phyloP scores from a whole-genome alignment of 92 coral and sea anemone species.

The Parazoanthus swiftii region DNA sequence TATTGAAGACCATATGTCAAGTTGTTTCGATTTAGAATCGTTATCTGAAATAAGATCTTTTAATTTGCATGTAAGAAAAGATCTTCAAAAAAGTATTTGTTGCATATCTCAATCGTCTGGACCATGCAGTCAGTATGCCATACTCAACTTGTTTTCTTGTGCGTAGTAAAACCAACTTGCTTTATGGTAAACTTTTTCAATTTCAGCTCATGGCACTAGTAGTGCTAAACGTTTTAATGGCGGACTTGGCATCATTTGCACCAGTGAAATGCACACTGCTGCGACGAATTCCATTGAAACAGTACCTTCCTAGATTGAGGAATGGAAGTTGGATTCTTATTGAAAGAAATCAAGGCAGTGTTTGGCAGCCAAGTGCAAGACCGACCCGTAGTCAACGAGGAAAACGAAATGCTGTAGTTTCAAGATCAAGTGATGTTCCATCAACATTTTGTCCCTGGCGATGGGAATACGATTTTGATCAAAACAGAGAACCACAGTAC shows the following conservation, averaged over 20 bases:
- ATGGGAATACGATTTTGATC: slow-evolving; percentile 41
- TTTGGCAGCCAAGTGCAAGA: not conserved
- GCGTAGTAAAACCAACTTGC: too few species aligned
- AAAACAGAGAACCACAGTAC: slow-evolving; percentile 34
- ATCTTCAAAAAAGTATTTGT: too few species aligned
- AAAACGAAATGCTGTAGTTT: not conserved
- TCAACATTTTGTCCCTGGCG: slow-evolving; percentile 37
- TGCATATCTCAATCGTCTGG: too few species aligned
- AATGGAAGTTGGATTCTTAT: not conserved
- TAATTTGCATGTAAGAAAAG: too few species aligned
- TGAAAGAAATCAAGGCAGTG: not conserved
- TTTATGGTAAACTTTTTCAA: not conserved
- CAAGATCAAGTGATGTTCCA: slow-evolving; percentile 25
- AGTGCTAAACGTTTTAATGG: not conserved
- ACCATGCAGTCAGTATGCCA: too few species aligned
- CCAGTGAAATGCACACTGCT: not conserved
- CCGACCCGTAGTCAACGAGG: not conserved
- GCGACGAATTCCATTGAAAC: not conserved
- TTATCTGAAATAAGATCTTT: too few species aligned
- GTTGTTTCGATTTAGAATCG: too few species aligned
- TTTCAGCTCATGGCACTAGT: not conserved
- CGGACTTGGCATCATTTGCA: not conserved
- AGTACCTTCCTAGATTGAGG: not conserved
- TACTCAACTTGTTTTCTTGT: too few species aligned
- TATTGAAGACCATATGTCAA: too few species aligned